Conservation (phyloP, 2,888 invertebrate genomes). For the Thecocarcelia acutangulata region DNA sequence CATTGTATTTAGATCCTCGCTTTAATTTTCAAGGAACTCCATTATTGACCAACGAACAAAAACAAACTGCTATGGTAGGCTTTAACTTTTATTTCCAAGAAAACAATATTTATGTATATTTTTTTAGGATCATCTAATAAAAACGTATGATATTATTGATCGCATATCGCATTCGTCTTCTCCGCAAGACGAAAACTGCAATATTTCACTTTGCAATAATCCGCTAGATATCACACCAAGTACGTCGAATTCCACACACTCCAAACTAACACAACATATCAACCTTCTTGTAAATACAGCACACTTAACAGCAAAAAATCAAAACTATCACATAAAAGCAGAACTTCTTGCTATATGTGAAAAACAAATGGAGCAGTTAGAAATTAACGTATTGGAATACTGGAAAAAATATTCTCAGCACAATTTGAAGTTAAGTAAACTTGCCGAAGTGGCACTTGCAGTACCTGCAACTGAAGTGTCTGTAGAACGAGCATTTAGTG, state of each 20-base stretch:
- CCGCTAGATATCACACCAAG: neutral
- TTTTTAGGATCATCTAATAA: neutral
- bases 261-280: neutral
- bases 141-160: neutral
- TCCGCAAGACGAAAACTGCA: too few relatives aligned
- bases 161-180: neutral
- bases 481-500: conserved; percentile 5
- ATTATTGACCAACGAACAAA: neutral
- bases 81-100: neutral
- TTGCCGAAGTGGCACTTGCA: conserved; percentile 4
- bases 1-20: neutral
- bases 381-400: neutral
- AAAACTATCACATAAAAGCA: neutral
- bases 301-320: too few relatives aligned
- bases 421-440: neutral
- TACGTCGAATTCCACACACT: neutral
- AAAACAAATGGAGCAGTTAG: neutral
- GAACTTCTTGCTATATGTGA: neutral
- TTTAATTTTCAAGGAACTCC: neutral
- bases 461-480: conserved; percentile 3
- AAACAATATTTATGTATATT: neutral
- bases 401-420: neutral
- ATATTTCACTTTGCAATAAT: too few relatives aligned
- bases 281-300: neutral
- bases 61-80: neutral